phyloP scores from a whole-genome alignment of 2,797 vertebrate genomes.

The Neostethus bicornis region DNA sequence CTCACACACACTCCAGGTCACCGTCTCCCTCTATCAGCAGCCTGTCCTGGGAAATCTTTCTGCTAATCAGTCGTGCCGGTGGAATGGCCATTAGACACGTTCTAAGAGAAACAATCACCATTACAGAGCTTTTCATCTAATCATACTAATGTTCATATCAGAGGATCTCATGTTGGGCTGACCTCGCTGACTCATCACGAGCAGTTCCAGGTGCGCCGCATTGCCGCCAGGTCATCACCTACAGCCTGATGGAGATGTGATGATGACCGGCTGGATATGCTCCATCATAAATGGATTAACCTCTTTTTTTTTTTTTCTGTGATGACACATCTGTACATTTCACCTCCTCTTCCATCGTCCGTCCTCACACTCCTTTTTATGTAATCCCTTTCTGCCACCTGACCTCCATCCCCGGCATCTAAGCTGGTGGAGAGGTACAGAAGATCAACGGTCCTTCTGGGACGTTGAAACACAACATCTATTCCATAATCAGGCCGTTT shows the following conservation, averaged over 20 bases:
- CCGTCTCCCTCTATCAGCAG: constrained; percentile 43
- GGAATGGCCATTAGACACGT: constrained; percentile 6
- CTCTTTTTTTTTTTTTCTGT: constrained; percentile 55
- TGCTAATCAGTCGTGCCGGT: constrained; percentile 21
- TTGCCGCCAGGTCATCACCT: too few species aligned
- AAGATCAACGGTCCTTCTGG: too few species aligned
- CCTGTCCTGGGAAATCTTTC: constrained; percentile 25
- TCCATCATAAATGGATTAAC: constrained; percentile 66
- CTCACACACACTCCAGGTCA: constrained; percentile 35
- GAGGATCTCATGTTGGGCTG: constrained; percentile 21
- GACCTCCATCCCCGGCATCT: constrained; percentile 35
- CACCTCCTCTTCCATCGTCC: constrained; percentile 1
- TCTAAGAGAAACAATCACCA: constrained; percentile 26
- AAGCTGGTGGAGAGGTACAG: too few species aligned
- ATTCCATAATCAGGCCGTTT: too few species aligned
- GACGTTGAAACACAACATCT: too few species aligned
- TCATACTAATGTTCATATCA: constrained; percentile 19
- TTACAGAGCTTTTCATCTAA: constrained; percentile 26
- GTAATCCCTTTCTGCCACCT: constrained; percentile 20
- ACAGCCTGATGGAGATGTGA: constrained; percentile 29
- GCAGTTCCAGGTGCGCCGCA: constrained; percentile 1
- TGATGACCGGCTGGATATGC: constrained; percentile 34
- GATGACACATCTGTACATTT: constrained; percentile 41
- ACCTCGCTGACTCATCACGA: constrained; percentile 45
- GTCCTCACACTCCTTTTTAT: constrained; percentile 15